These are phyloP conservation scores for Teleogryllus occipitalis DNA, from an alignment of 1,140 invertebrate genomes.

Conservation along the genomic window DNA sequence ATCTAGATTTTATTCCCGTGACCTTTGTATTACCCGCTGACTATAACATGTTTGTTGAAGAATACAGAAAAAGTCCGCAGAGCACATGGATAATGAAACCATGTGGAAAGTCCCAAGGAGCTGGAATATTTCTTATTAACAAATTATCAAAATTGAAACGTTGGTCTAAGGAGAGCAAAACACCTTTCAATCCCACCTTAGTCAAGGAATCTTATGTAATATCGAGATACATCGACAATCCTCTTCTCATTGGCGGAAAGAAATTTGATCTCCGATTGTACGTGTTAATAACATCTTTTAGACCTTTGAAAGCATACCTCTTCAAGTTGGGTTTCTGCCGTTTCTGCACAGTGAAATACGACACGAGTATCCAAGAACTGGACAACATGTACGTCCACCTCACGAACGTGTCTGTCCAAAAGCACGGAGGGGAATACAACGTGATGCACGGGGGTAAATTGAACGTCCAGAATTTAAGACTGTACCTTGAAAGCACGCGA, in stretches of 20 bases:
- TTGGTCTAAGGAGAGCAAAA: slow-evolving; percentile 76
- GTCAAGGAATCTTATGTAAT: slow-evolving; percentile 86
- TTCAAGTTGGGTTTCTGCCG: slow-evolving; percentile 74
- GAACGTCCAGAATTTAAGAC: slow-evolving; percentile 80
- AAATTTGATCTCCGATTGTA: slow-evolving; percentile 84
- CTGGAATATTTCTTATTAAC: slow-evolving; percentile 82
- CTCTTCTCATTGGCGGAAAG: slow-evolving; percentile 76
- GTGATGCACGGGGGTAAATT: slow-evolving; percentile 90
- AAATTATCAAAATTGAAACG: slow-evolving; percentile 81
- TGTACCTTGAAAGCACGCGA: slow-evolving; percentile 84
- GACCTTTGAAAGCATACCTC: slow-evolving; percentile 68
- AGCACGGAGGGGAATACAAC: slow-evolving; percentile 89
- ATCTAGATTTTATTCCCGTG: slow-evolving; percentile 84
- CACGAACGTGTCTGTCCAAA: slow-evolving; percentile 83
- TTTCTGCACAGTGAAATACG: slow-evolving; percentile 75
- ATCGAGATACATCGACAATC: slow-evolving; percentile 78
- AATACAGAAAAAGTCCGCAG: slow-evolving; percentile 82
- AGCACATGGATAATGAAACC: slow-evolving; percentile 98
- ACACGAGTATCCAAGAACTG: slow-evolving; percentile 58
- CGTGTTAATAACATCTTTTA: slow-evolving; percentile 76
- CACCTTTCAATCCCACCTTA: slow-evolving; percentile 71
- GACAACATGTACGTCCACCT: slow-evolving; percentile 83
- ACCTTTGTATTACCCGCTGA: slow-evolving; percentile 90
- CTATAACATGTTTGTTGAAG: slow-evolving; percentile 93
- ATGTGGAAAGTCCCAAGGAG: slow-evolving; percentile 81